Evolutionary conservation across 2,113 vertebrate genomes (phyloP), one percentile per base, ranked within the genome.

Genomic region (Rhinogobius similis): DNA sequence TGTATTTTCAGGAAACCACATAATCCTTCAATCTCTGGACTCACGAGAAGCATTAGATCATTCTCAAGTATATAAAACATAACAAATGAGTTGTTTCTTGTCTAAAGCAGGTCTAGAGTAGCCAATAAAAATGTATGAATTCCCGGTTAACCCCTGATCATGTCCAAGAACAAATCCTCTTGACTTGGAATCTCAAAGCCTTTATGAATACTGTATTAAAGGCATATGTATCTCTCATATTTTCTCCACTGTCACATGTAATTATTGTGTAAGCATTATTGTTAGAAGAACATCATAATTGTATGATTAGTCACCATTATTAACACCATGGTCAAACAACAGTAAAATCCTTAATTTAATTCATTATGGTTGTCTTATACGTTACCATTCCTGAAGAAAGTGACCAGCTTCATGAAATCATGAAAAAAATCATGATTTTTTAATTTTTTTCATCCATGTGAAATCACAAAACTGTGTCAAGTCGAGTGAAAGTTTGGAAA

Each of bases 131-230:
- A 66, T 26, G 20, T 11, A 1, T 11, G 39, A 16, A 44, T 65
- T 68, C 44, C 50, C 62, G 52, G 52, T 9, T 63, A 41, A 83
- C 6, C 48, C 36, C 26, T 50, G 64, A 12, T 26, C 64, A 21
- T 61, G 59, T 1, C 46, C 18, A 41, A 78, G 18, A 67, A 59
- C 41, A 70, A 82, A 80, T 70, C 43, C 70, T 16, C 29, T 38
- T 53, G n/a, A 18, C 14, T 52, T 21, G 26, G 36, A 70, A n/a
- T n/a, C n/a, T n/a, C n/a, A n/a, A n/a, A 38, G 59, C 5, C 20
- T 50, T 50, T 67, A 65, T 69, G 52, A 29, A 58, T 29, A 4
- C 26, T 13, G 23, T 18, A 48, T 16, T 48, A 48, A 48, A 48
- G 20, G 44, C 44, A 18, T 24, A 11, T 55, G 13, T 20, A 29